Evolutionary conservation across 92 coral and sea anemone genomes (phyloP).

Genomic region (Zoanthus sociatus): DNA sequence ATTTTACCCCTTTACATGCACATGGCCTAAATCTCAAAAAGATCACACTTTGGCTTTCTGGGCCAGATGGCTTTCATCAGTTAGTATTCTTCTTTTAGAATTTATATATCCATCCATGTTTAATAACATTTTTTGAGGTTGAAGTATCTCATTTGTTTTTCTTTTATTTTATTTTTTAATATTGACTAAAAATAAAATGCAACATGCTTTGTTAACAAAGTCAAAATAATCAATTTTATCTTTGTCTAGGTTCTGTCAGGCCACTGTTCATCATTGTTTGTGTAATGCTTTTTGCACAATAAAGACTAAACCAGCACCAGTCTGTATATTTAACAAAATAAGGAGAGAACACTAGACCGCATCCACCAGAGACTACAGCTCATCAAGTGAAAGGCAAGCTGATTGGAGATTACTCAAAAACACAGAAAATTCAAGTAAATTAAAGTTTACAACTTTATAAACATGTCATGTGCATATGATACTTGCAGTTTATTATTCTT

Average conservation of each 20-base stretch:
- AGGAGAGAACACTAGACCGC: neutral
- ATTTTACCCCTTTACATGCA: neutral
- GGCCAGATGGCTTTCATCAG: neutral
- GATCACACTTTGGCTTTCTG: neutral
- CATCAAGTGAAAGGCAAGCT: constrained; percentile 3
- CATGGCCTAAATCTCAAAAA: too few relatives aligned
- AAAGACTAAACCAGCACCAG: neutral
- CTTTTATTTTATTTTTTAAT: too few relatives aligned
- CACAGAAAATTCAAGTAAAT: neutral
- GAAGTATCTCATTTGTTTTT: neutral
- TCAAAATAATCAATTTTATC: neutral
- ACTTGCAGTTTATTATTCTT: too few relatives aligned
- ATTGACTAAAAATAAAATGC: neutral
- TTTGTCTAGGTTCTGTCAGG: neutral
- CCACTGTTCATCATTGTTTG: neutral
- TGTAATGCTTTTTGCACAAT: neutral
- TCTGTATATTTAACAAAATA: neutral
- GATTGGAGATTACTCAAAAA: neutral
- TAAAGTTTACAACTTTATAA: too few relatives aligned
- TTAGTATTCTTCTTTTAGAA: too few relatives aligned
- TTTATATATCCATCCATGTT: neutral
- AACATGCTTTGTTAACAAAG: too few relatives aligned
- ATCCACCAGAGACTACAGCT: neutral
- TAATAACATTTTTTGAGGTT: neutral
- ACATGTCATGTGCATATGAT: too few relatives aligned